phyloP scores from a whole-genome alignment of 35 echinoderm and acorn worm genomes.

The Hemicentrotus pulcherrimus region DNA sequence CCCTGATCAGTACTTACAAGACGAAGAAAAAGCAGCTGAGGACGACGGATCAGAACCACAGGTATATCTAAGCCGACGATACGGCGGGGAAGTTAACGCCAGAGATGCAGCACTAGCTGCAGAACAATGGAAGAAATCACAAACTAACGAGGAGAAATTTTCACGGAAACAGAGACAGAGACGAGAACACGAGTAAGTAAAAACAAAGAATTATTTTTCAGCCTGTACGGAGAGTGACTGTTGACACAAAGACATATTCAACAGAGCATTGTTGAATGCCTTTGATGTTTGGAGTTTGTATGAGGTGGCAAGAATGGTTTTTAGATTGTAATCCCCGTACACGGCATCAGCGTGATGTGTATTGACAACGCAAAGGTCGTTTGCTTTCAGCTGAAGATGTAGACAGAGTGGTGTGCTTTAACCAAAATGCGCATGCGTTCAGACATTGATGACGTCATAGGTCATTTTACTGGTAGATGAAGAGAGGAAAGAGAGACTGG shows the following conservation, averaged over 20 bases:
- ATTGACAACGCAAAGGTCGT: constrained; percentile 21
- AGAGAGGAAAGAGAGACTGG: background rate
- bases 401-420: background rate
- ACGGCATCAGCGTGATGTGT: constrained; percentile 18
- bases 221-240: background rate
- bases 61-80: constrained; percentile 68
- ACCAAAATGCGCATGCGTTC: constrained; percentile 11
- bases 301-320: constrained; percentile 17
- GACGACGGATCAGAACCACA: constrained; percentile 50
- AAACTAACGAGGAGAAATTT: constrained; percentile 63
- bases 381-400: constrained; percentile 45
- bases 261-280: background rate
- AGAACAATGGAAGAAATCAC: constrained; percentile 76
- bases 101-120: constrained; percentile 80
- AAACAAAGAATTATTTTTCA: background rate
- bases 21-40: constrained; percentile 43
- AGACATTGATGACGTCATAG: constrained; percentile 7
- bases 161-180: constrained; percentile 69
- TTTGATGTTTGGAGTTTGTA: background rate
- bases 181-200: constrained; percentile 80
- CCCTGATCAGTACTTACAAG: constrained; percentile 20
- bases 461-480: background rate
- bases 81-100: constrained; percentile 71
- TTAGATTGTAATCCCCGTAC: constrained; percentile 2
- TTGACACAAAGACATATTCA: background rate